phyloP scores from a whole-genome alignment of 2,797 vertebrate genomes.

The Siniperca obscura region DNA sequence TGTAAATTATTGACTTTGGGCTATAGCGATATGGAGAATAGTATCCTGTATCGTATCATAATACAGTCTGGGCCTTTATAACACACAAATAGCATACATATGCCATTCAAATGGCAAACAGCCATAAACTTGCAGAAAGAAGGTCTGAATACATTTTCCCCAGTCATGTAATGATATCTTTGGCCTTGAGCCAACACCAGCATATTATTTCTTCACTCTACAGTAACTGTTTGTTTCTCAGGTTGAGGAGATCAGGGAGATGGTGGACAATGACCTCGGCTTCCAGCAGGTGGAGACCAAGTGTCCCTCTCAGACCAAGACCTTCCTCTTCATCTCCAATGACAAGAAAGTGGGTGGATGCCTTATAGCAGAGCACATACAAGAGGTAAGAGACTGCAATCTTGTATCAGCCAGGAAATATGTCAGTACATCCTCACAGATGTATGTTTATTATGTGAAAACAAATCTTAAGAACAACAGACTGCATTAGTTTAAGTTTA shows the following conservation, averaged over 20 bases:
- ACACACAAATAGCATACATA: neutral
- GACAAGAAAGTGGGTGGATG: constrained; percentile 98
- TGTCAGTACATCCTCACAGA: neutral
- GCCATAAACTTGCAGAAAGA: neutral
- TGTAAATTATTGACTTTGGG: neutral
- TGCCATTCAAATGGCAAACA: neutral
- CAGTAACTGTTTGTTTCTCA: constrained; percentile 63
- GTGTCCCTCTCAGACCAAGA: constrained; percentile 97
- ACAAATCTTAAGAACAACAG: neutral
- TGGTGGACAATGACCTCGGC: constrained; percentile 99
- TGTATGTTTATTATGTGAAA: neutral
- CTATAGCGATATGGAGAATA: too few species aligned
- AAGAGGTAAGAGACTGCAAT: constrained; percentile 88
- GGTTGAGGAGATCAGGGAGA: constrained; percentile 99
- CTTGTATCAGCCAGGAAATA: neutral
- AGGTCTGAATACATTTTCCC: neutral
- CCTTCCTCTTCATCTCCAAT: constrained; percentile 97
- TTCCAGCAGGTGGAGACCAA: constrained; percentile 97
- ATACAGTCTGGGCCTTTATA: neutral
- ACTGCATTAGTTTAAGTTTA: neutral
- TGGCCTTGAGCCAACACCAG: neutral
- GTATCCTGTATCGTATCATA: neutral
- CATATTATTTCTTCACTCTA: neutral
- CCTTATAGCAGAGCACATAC: constrained; percentile 98
- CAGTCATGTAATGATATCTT: neutral